Evolutionary conservation across 2,113 vertebrate species (phyloP).

Genomic region (Zootoca vivipara): DNA sequence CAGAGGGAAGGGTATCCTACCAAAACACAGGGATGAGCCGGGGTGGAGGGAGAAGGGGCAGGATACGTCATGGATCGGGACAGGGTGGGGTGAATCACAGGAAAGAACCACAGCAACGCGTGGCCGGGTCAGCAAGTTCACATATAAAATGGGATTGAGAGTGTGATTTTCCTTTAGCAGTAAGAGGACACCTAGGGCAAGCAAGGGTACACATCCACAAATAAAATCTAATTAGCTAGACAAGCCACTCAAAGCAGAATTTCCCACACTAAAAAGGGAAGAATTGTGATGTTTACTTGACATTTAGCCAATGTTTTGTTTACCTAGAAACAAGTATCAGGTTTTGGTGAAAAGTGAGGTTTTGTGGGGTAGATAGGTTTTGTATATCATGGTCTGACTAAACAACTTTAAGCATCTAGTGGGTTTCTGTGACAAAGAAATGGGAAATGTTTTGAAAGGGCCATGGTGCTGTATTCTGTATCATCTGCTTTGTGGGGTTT

Average conservation of each 20-base stretch:
- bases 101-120: too few relatives aligned
- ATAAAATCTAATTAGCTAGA: not conserved
- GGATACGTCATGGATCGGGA: too few relatives aligned
- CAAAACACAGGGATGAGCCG: too few relatives aligned
- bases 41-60: too few relatives aligned
- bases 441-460: not conserved
- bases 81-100: too few relatives aligned
- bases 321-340: not conserved
- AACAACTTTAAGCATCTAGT: not conserved
- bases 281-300: too few relatives aligned
- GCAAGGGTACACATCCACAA: not conserved
- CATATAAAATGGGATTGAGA: not conserved
- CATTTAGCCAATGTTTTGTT: not conserved
- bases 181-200: not conserved
- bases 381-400: not conserved
- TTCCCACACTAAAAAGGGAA: not conserved
- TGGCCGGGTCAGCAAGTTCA: too few relatives aligned
- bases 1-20: too few relatives aligned
- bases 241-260: not conserved
- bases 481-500: conserved; percentile 15
- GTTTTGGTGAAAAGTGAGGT: not conserved
- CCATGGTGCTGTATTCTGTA: not conserved
- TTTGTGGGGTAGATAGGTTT: not conserved
- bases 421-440: not conserved
- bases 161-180: not conserved